phyloP scores from a whole-genome alignment of 2,113 vertebrate genomes.

The Sebastes schlegelii region DNA sequence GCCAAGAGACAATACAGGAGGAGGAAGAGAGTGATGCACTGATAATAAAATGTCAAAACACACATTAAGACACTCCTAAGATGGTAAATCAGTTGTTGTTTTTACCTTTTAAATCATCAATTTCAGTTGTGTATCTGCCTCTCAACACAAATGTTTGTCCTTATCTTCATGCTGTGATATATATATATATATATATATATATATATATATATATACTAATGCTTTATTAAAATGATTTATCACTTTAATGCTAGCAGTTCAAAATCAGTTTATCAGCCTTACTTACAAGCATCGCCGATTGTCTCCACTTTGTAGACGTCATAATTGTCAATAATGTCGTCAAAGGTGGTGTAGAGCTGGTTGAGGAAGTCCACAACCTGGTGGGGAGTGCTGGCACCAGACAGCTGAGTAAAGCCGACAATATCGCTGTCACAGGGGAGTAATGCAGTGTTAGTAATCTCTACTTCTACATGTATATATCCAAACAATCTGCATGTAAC shows the following conservation, averaged over 20 bases:
- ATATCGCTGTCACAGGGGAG: conserved; percentile 79
- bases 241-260: background rate
- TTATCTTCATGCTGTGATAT: background rate
- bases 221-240: background rate
- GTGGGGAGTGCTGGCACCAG: conserved; percentile 84
- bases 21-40: background rate
- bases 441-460: background rate
- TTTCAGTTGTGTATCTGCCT: background rate
- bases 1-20: conserved; percentile 18
- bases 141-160: background rate
- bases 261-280: background rate
- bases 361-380: conserved; percentile 87
- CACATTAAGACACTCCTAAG: background rate
- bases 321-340: conserved; percentile 87
- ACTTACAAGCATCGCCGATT: conserved; percentile 86
- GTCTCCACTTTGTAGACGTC: conserved; percentile 88
- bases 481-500: background rate
- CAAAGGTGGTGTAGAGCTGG: conserved; percentile 87
- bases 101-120: background rate
- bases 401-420: conserved; percentile 86
- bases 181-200: background rate
- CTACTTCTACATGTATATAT: background rate
- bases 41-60: background rate
- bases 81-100: background rate
- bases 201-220: background rate